These are phyloP conservation scores for Gavia stellata DNA, from an alignment of 2,113 vertebrate species.

Conservation along the genomic window DNA sequence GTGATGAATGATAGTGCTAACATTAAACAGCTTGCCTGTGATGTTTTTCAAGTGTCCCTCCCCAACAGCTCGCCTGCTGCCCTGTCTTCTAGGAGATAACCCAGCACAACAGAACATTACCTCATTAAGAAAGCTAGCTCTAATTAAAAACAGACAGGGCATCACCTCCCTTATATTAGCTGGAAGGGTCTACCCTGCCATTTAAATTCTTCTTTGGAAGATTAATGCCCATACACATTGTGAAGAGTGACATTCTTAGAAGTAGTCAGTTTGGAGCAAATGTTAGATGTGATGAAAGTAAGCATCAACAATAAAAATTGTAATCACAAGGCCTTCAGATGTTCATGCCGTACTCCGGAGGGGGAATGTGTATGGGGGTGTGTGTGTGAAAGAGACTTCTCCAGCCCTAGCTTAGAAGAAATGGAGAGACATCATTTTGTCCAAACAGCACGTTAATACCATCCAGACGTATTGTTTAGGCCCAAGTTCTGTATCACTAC, in stretches of 20 bases:
- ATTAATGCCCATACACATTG: neutral
- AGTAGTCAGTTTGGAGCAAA: neutral
- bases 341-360: neutral
- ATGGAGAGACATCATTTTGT: neutral
- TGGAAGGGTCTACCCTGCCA: slow-evolving; percentile 14
- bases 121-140: slow-evolving; percentile 64
- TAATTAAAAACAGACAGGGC: slow-evolving; percentile 66
- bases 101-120: slow-evolving; percentile 56
- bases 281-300: neutral
- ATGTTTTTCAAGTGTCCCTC: slow-evolving; percentile 57
- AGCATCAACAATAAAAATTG: neutral
- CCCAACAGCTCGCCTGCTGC: slow-evolving; percentile 57
- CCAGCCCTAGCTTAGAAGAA: neutral
- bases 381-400: neutral
- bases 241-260: neutral
- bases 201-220: slow-evolving; percentile 22
- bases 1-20: slow-evolving; percentile 66
- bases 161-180: neutral
- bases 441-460: neutral
- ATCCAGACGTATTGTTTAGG: neutral
- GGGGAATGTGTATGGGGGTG: neutral
- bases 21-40: slow-evolving; percentile 58
- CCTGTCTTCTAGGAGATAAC: slow-evolving; percentile 64
- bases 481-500: neutral
- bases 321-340: neutral